These are phyloP conservation scores for Crotalus tigris DNA, from an alignment of 2,113 vertebrate species.

Conservation along the genomic window DNA sequence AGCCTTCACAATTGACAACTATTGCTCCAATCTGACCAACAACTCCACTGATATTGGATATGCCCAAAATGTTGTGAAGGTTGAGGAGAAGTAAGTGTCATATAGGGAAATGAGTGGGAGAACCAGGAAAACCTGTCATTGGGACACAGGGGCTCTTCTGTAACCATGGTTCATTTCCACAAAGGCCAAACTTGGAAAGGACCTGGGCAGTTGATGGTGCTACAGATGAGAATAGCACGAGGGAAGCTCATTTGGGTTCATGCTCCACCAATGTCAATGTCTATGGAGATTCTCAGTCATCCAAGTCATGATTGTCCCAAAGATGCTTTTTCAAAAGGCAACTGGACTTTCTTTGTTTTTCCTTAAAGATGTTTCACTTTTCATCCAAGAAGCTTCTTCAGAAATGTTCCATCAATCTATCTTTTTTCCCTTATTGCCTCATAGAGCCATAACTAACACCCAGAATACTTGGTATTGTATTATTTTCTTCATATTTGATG, in stretches of 20 bases:
- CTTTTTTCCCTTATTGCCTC: not conserved
- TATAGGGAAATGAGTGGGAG: not conserved
- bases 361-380: not conserved
- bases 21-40: constrained; percentile 79
- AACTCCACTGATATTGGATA: constrained; percentile 63
- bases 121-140: not conserved
- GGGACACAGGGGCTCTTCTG: not conserved
- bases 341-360: not conserved
- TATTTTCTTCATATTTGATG: not conserved
- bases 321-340: not conserved
- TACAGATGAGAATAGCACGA: not conserved
- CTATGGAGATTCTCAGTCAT: not conserved
- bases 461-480: not conserved
- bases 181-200: not conserved
- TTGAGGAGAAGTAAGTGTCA: constrained; percentile 70
- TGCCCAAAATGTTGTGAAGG: constrained; percentile 42
- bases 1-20: constrained; percentile 81
- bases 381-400: not conserved
- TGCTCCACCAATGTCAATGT: not conserved
- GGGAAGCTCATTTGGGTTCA: not conserved
- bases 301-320: not conserved
- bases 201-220: not conserved
- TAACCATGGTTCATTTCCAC: not conserved
- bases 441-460: not conserved
- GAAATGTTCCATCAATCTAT: not conserved